phyloP scores from a whole-genome alignment of 2,797 vertebrate genomes.

The Onychomys leucogaster region DNA sequence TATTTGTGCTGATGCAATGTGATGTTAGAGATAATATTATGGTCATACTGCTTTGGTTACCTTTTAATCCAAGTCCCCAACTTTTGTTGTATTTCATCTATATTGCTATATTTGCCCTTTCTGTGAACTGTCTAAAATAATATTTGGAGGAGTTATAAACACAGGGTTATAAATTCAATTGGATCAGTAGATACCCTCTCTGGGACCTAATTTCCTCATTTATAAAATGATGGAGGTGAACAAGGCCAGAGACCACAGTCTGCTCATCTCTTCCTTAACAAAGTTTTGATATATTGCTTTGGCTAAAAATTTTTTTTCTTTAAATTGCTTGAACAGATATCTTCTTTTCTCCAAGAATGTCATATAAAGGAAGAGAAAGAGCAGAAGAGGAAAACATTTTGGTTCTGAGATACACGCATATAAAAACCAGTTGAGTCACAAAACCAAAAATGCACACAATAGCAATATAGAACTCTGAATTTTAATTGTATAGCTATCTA shows the following conservation, averaged over 20 bases:
- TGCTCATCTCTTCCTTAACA: not conserved
- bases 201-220: conserved; percentile 59
- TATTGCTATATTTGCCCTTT: conserved; percentile 43
- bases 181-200: conserved; percentile 21
- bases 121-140: conserved; percentile 40
- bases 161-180: conserved; percentile 52
- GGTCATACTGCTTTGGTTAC: not conserved
- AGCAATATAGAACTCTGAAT: not conserved
- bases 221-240: conserved; percentile 8
- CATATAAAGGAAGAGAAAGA: not conserved
- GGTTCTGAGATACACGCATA: not conserved
- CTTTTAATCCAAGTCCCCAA: not conserved
- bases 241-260: not conserved
- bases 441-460: not conserved
- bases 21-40: not conserved
- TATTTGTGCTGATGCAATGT: not conserved
- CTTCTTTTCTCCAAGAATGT: not conserved
- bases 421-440: not conserved
- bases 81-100: conserved; percentile 35
- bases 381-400: not conserved
- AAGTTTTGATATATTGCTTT: conserved; percentile 13
- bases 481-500: not conserved
- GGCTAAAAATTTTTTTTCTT: not conserved
- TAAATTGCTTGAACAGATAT: not conserved
- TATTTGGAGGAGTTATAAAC: conserved; percentile 27